phyloP scores from a whole-genome alignment of 2,113 vertebrate genomes.

The Isurus oxyrinchus region DNA sequence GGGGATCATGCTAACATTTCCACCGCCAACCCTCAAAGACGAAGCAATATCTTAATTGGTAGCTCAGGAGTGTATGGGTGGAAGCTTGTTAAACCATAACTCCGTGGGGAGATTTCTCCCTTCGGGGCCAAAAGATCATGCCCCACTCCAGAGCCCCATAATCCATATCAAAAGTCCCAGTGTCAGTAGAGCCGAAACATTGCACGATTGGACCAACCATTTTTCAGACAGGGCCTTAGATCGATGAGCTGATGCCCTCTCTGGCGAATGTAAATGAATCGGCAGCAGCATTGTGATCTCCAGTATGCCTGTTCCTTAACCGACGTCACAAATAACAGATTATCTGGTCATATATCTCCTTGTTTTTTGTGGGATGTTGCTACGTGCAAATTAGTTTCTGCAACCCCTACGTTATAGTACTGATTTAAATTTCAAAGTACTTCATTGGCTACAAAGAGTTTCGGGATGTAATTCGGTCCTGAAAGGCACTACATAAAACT shows the following conservation, averaged over 20 bases:
- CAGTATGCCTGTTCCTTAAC: not conserved
- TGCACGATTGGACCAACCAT: not conserved
- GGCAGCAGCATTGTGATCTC: not conserved
- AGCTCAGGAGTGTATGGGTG: not conserved
- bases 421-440: not conserved
- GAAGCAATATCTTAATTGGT: not conserved
- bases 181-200: not conserved
- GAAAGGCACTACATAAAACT: not conserved
- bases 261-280: not conserved
- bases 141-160: not conserved
- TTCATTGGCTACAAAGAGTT: not conserved
- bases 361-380: not conserved
- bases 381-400: not conserved
- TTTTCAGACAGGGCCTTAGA: too few relatives aligned
- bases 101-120: not conserved
- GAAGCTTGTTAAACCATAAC: not conserved
- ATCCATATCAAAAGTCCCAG: too few relatives aligned
- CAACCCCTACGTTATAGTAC: not conserved
- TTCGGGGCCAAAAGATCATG: not conserved
- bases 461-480: not conserved
- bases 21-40: not conserved
- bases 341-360: not conserved
- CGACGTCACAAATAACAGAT: not conserved
- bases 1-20: not conserved
- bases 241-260: not conserved